Evolutionary conservation across 2,888 invertebrate genomes (phyloP), one percentile per base, ranked within the genome.

Genomic region (Palloptera scutellata): DNA sequence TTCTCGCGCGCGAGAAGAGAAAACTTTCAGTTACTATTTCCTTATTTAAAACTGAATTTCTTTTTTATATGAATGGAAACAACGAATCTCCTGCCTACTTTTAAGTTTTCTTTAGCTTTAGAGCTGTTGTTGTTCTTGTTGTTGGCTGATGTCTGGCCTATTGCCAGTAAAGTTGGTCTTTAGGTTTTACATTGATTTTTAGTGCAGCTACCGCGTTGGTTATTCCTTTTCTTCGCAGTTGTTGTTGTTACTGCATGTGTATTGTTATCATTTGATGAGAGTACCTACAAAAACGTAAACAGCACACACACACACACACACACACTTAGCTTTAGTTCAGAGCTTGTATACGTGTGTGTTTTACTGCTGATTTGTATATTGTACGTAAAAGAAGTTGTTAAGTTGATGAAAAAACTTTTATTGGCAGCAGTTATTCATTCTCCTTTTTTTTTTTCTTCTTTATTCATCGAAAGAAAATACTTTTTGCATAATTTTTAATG

Each of bases 321-420:
- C 52, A 52, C 52, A 10, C n/a, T n/a, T 52, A n/a, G 52, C 17
- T 52, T n/a, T n/a, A n/a, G n/a, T n/a, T n/a, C n/a, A n/a, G n/a
- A n/a, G n/a, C n/a, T n/a, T 20, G 62, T n/a, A 40, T 40, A 11
- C 11, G 60, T 43, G 43, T 1, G 42, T 60, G 19, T 51, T 40
- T 40, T n/a, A 15, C 43, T 43, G 43, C 45, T 8, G 9, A 15
- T 43, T 42, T 10, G 15, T 62, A 48, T 15, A 30, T 65, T 42
- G 15, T 59, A 10, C 1, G 15, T 17, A n/a, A n/a, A 57, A 64
- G 53, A 65, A 65, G 53, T 66, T 73, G 74, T 73, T 75, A 77
- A 77, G 73, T 77, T 79, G 77, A 80, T 79, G 76, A 76, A 76
- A 74, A 79, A 79, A 79, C 72, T 80, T 79, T 80, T 77, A 75